Conservation (phyloP, 2,113 vertebrate species). For the Bungarus multicinctus region DNA sequence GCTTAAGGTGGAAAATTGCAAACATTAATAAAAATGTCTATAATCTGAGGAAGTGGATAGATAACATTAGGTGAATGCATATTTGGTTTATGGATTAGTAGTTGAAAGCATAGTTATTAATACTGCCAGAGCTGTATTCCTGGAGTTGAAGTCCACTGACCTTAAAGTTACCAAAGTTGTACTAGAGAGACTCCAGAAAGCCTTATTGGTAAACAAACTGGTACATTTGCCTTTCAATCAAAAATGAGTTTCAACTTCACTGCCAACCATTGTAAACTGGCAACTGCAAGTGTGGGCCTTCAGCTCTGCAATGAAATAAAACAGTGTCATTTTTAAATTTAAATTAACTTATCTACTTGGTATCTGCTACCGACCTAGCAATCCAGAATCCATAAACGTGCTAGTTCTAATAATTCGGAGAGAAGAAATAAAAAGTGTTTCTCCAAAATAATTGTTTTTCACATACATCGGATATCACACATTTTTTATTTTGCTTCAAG, state of each 20-base stretch:
- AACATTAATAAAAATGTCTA: background rate
- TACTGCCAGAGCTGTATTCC: background rate
- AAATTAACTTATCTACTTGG: background rate
- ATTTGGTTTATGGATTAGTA: background rate
- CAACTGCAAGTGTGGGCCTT: background rate
- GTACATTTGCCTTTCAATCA: background rate
- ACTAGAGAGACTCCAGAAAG: background rate
- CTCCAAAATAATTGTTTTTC: background rate
- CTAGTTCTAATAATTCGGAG: no score
- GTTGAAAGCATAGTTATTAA: background rate
- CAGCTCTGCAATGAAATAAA: background rate
- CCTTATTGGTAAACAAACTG: background rate
- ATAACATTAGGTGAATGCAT: background rate
- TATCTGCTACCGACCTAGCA: background rate
- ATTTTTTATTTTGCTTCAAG: no score
- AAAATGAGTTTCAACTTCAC: background rate
- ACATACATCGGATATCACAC: no score
- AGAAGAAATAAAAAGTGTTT: background rate
- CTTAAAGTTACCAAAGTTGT: background rate
- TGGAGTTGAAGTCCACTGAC: background rate
- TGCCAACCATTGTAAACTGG: background rate
- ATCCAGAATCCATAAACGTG: background rate
- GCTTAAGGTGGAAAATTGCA: background rate
- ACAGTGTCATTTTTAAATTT: background rate
- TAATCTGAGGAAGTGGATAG: background rate